Evolutionary conservation across 2,888 invertebrate genomes (phyloP).

Genomic region (Cosmia pyralina): DNA sequence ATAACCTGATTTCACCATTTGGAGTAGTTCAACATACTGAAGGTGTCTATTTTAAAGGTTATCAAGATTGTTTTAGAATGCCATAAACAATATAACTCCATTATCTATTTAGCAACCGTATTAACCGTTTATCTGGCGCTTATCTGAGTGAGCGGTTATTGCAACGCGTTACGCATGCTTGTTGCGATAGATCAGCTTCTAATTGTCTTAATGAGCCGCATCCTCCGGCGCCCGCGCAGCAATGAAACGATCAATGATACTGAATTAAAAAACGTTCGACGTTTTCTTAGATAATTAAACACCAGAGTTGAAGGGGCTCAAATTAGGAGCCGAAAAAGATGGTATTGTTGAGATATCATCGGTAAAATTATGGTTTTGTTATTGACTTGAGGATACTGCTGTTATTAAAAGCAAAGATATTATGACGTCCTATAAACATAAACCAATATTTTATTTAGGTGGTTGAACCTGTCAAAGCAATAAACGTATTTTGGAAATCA

Average conservation of each 20-base stretch:
- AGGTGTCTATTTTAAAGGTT: neutral
- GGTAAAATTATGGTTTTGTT: neutral
- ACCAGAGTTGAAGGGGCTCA: neutral
- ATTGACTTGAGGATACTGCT: neutral
- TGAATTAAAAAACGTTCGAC: conserved; percentile 20
- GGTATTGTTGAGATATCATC: neutral
- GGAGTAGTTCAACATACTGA: no score
- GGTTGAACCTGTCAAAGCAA: conserved; percentile 34
- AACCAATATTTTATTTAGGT: conserved; percentile 33
- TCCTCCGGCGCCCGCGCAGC: conserved; percentile 79
- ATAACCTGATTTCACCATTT: neutral
- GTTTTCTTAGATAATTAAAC: conserved; percentile 13
- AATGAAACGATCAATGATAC: conserved; percentile 42
- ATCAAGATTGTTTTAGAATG: neutral
- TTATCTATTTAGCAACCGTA: conserved; percentile 30
- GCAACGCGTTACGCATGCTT: conserved; percentile 60
- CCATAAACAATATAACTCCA: conserved; percentile 27
- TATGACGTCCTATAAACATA: conserved; percentile 15
- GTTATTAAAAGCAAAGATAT: conserved; percentile 10
- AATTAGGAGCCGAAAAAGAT: neutral
- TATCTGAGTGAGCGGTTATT: conserved; percentile 52
- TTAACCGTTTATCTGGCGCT: conserved; percentile 48
- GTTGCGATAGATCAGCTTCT: conserved; percentile 78
- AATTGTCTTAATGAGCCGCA: conserved; percentile 85
- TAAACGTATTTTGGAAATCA: conserved; percentile 43